phyloP scores from a whole-genome alignment of 2,888 invertebrate genomes.

The Drosophila quinaria region DNA sequence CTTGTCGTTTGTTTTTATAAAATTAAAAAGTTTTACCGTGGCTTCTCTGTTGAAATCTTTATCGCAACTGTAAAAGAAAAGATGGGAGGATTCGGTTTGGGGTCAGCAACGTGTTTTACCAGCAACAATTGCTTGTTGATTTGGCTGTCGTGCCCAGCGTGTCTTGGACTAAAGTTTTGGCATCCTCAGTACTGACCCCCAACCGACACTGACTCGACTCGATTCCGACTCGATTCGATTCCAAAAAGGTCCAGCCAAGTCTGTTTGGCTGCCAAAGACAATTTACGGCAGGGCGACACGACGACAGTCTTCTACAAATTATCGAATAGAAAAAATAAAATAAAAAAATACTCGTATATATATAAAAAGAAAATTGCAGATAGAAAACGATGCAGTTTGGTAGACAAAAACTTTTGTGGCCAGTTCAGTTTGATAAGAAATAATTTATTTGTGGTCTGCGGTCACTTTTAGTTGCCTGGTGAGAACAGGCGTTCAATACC shows the following conservation, averaged over 20 bases:
- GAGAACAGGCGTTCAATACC: conserved; percentile 33
- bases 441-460: conserved; percentile 76
- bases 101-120: conserved; percentile 66
- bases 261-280: conserved; percentile 75
- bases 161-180: conserved; percentile 64
- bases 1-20: conserved; percentile 70
- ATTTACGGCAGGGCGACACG: conserved; percentile 65
- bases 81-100: conserved; percentile 13
- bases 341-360: conserved; percentile 4
- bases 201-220: conserved; percentile 24
- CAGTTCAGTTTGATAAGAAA: conserved; percentile 73
- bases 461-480: conserved; percentile 44
- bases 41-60: conserved; percentile 63
- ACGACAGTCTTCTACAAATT: conserved; percentile 73
- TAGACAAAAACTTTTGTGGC: conserved; percentile 70
- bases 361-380: conserved; percentile 57
- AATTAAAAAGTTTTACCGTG: conserved; percentile 68
- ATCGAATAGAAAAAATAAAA: conserved; percentile 65
- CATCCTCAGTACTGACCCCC: conserved; percentile 44
- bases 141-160: conserved; percentile 57
- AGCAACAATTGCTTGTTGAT: conserved; percentile 79
- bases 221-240: conserved; percentile 14
- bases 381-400: conserved; percentile 61
- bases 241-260: conserved; percentile 40
- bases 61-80: conserved; percentile 30